phyloP scores from a whole-genome alignment of 2,797 vertebrate genomes.

The Acanthurus leucopareius region DNA sequence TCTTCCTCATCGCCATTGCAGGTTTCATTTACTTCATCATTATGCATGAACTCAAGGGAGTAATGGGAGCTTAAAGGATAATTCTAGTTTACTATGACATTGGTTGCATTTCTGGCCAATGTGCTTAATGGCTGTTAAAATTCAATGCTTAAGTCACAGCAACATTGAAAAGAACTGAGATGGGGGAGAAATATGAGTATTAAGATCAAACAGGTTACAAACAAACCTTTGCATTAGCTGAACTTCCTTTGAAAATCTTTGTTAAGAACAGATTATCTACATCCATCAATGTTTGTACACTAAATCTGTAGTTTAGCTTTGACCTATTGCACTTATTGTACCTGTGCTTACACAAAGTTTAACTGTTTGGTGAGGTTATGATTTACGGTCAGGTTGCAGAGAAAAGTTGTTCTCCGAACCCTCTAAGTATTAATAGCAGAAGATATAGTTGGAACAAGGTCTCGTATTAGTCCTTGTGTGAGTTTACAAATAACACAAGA shows the following conservation, averaged over 20 bases:
- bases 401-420: background rate
- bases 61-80: background rate
- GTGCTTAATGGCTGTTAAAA: background rate
- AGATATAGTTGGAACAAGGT: constrained; percentile 20
- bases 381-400: background rate
- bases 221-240: background rate
- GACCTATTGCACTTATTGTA: background rate
- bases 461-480: constrained; percentile 13
- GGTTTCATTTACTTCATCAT: background rate
- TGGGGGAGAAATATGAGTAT: too few species aligned
- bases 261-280: too few species aligned
- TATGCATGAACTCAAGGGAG: background rate
- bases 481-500: constrained; percentile 8
- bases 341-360: background rate
- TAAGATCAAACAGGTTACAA: background rate
- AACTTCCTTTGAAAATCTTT: background rate
- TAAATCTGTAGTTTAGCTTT: background rate
- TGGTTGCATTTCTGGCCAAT: background rate
- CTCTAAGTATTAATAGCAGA: background rate
- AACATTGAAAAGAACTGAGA: background rate
- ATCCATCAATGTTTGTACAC: background rate
- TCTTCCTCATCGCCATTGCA: background rate
- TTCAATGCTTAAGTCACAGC: background rate
- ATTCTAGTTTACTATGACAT: background rate
- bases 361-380: background rate